Base-by-base conservation (phyloP, 2,113 vertebrate species). In the Ageneiosus marmoratus region DNA sequence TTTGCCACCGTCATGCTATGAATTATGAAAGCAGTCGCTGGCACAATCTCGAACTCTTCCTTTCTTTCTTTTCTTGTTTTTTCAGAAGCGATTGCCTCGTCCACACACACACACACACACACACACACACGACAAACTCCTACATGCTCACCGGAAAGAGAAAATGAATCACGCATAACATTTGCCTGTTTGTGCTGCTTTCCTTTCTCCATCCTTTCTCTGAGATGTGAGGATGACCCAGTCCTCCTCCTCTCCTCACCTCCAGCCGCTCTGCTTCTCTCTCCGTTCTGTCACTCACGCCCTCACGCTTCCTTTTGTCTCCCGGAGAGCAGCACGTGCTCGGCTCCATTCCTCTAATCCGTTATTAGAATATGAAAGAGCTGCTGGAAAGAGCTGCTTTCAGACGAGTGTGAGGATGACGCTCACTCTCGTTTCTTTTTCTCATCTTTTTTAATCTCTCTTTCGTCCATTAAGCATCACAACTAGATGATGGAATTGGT, bases 351-450 rank as follows among this genome's bases (percentile, higher is more conserved):
- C 73, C 74, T 44, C 44, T 73, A 44, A 53, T 80, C 55, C 22
- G 29, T 72, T 48, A 80, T 85, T 85, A 76, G 46, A 85, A 80
- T 85, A 85, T 67, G 58, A 81, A 85, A 81, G 77, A 75, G 58
- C 56, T n/a, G 69, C 77, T 12, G 69, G 22, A 53, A 76, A 53
- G 5, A 44, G 32, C 22, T 1, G 1, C 58, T 58, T 51, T 20
- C 24, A 15, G 20, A 75, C 10, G 2, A 81, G 79, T 18, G 22
- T n/a, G 65, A 73, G 80, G 7, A 53, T 29, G 27, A 63, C 44
- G 37, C 60, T 29, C 46, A 2, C 60, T 80, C 62, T 27, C 46
- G 24, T 15, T 74, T 13, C 34, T 69, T 5, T 53, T 41, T 2
- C 29, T 24, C 27, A 22, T 34, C 27, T 56, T 15, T 29, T 67